Percentiles rank a stretch among this genome's conserved stretches.
Conservation (phyloP, 2,797 vertebrate genomes). For the Pipistrellus pipistrellus region DNA sequence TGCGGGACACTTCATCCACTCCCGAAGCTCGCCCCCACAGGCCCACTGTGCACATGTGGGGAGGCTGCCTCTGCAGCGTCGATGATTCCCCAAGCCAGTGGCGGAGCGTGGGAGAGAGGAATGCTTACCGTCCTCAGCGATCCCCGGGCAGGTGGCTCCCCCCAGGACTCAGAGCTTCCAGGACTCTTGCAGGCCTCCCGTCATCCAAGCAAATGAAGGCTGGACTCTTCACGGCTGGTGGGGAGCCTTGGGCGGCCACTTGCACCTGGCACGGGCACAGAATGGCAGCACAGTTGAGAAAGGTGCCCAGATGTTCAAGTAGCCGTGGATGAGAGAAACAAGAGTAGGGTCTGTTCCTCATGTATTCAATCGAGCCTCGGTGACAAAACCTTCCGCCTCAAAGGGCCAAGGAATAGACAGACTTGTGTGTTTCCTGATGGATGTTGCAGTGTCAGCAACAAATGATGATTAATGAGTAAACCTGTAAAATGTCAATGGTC, state of each 20-base stretch:
- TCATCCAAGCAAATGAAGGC: background rate
- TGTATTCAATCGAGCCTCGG: too few relatives aligned
- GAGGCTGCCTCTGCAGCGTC: too few relatives aligned
- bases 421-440: background rate
- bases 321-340: too few relatives aligned
- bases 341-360: too few relatives aligned
- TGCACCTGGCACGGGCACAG: background rate
- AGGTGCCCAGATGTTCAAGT: too few relatives aligned
- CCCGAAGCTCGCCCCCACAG: accelerated
- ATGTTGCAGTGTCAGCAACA: background rate
- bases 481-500: background rate
- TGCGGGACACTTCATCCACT: background rate
- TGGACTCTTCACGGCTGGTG: accelerated
- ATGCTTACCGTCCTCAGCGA: too few relatives aligned
- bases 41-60: background rate
- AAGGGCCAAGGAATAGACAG: background rate
- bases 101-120: accelerated
- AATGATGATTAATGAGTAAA: background rate
- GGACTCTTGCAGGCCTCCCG: too few relatives aligned
- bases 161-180: too few relatives aligned
- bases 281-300: too few relatives aligned
- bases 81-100: background rate
- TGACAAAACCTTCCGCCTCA: background rate
- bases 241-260: background rate
- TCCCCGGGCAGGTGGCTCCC: accelerated